These are phyloP conservation scores for Xiphorhynchus elegans DNA, from an alignment of 2,113 vertebrate genomes.

Conservation along the genomic window DNA sequence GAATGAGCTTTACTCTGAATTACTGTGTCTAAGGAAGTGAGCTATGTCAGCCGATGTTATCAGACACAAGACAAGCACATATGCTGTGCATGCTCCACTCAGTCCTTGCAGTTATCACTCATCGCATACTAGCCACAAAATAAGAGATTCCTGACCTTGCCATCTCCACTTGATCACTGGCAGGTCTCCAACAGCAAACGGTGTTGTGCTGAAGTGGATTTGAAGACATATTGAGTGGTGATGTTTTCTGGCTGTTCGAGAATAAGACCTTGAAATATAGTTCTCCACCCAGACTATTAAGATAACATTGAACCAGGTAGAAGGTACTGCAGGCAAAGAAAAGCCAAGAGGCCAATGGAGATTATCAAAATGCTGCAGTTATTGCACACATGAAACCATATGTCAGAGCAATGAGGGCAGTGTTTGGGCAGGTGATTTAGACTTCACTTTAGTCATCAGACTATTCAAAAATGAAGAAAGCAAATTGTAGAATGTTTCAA, in stretches of 20 bases:
- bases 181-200: neutral
- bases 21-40: neutral
- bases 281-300: neutral
- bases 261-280: neutral
- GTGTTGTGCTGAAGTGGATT: neutral
- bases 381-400: neutral
- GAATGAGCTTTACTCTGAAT: neutral
- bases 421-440: neutral
- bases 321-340: neutral
- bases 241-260: neutral
- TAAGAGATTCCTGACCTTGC: neutral
- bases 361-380: neutral
- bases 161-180: neutral
- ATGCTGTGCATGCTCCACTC: neutral
- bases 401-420: neutral
- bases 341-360: neutral
- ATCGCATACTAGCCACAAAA: neutral
- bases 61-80: neutral
- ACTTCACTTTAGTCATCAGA: neutral
- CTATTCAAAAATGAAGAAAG: neutral
- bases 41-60: neutral
- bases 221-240: neutral
- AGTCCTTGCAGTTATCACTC: neutral
- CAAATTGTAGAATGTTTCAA: neutral
- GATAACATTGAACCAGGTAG: neutral